These are phyloP conservation scores for Adoxophyes honmai DNA, from an alignment of 1,140 invertebrate genomes.

Conservation along the genomic window DNA sequence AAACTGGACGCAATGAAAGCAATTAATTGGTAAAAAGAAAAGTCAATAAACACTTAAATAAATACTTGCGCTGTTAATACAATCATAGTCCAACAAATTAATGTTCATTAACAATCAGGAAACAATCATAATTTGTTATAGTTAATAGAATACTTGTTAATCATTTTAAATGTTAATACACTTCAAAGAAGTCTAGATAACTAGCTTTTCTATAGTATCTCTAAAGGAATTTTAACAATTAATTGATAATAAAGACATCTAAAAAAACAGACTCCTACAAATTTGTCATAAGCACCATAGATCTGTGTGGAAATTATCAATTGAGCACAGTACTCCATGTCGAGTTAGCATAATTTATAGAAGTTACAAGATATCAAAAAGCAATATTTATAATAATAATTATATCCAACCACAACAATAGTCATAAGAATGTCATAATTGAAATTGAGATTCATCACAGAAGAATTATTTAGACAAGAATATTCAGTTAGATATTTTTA, in stretches of 20 bases:
- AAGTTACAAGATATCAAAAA: slow-evolving; percentile 30
- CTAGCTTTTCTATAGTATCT: neutral
- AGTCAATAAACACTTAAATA: neutral
- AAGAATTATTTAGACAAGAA: slow-evolving; percentile 5
- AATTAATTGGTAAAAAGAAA: neutral
- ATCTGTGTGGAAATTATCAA: slow-evolving; percentile 9
- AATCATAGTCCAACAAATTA: neutral
- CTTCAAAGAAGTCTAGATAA: neutral
- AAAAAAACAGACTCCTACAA: neutral
- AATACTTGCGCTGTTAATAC: neutral
- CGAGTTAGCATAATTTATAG: slow-evolving; percentile 15
- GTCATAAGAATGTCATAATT: slow-evolving; percentile 24
- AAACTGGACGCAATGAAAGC: neutral
- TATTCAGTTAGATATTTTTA: slow-evolving; percentile 7
- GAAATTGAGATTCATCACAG: slow-evolving; percentile 44
- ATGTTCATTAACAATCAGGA: neutral
- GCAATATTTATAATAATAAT: slow-evolving; percentile 20
- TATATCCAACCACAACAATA: slow-evolving; percentile 24
- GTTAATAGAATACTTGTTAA: neutral
- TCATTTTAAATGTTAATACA: neutral
- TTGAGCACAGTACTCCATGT: neutral
- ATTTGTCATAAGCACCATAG: slow-evolving; percentile 11
- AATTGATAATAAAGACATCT: slow-evolving; percentile 1
- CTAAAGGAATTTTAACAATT: neutral
- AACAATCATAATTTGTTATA: slow-evolving; percentile 1